Percentiles rank a stretch among this genome's conserved stretches.
Conservation (phyloP, 2,797 vertebrate genomes). For the Megaceryle alcyon region DNA sequence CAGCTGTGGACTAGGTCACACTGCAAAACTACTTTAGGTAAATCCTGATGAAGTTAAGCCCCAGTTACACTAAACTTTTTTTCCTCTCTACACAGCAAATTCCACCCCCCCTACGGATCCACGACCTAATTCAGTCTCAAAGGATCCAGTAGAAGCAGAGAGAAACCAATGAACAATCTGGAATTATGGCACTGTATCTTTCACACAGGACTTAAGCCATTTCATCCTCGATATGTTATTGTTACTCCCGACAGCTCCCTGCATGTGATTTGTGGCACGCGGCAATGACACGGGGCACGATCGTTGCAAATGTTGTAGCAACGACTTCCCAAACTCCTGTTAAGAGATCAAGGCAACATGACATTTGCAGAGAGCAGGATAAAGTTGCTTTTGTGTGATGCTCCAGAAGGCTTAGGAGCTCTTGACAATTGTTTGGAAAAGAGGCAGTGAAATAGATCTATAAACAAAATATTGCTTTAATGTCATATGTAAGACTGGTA, state of each 20-base stretch:
- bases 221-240: conserved; percentile 5
- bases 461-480: no score
- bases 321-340: conserved; percentile 53
- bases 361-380: conserved; percentile 25
- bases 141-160: not conserved
- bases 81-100: conserved; percentile 14
- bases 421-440: conserved; percentile 45
- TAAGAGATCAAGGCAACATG: conserved; percentile 4
- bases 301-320: conserved; percentile 18
- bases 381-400: conserved; percentile 51
- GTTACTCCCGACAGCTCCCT: conserved; percentile 50
- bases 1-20: not conserved
- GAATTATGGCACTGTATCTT: not conserved
- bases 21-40: not conserved
- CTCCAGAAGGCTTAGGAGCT: conserved; percentile 50
- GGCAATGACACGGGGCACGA: conserved; percentile 15
- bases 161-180: not conserved
- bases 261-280: conserved; percentile 13
- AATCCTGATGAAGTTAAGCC: not conserved
- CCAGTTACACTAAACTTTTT: not conserved
- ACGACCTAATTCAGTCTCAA: conserved; percentile 64
- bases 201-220: not conserved
- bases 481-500: no score
- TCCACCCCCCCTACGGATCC: conserved; percentile 6
- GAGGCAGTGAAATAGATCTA: no score